These are phyloP conservation scores for Drosophila paulistorum DNA, from an alignment of 1,140 invertebrate species.

Conservation along the genomic window DNA sequence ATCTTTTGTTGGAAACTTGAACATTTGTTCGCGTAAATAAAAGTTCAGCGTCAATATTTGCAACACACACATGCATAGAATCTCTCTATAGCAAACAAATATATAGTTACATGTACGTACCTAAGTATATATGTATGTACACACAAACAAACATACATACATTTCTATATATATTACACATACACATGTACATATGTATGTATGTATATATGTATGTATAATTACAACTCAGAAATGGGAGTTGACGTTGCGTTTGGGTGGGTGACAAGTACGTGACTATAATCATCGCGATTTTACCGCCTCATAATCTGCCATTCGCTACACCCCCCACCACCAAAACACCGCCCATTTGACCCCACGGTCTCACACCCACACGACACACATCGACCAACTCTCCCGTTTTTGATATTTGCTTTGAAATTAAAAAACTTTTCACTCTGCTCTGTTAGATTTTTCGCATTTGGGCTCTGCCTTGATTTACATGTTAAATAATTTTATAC, in stretches of 20 bases:
- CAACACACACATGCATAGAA: slow-evolving; percentile 16
- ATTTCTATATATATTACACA: background rate
- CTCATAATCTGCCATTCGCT: slow-evolving; percentile 52
- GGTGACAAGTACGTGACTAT: slow-evolving; percentile 78
- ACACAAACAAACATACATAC: background rate
- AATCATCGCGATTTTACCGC: slow-evolving; percentile 65
- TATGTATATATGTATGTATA: slow-evolving; percentile 34
- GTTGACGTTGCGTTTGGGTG: slow-evolving; percentile 30
- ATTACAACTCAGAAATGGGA: slow-evolving; percentile 55
- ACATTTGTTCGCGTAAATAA: slow-evolving; percentile 80
- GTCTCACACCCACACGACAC: background rate
- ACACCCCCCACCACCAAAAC: background rate
- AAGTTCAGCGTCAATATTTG: slow-evolving; percentile 79
- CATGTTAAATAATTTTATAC: slow-evolving; percentile 75
- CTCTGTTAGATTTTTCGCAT: slow-evolving; percentile 69
- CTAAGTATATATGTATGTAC: slow-evolving; percentile 1
- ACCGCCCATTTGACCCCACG: slow-evolving; percentile 32
- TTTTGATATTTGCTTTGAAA: slow-evolving; percentile 74
- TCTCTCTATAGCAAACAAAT: background rate
- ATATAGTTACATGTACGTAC: slow-evolving; percentile 14
- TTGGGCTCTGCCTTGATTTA: slow-evolving; percentile 68
- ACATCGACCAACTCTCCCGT: background rate
- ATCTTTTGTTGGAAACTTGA: slow-evolving; percentile 77
- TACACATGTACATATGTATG: background rate
- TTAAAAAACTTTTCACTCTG: slow-evolving; percentile 74